These are phyloP conservation scores for Drosophila paranaensis DNA, from an alignment of 2,888 invertebrate species.

Conservation along the genomic window DNA sequence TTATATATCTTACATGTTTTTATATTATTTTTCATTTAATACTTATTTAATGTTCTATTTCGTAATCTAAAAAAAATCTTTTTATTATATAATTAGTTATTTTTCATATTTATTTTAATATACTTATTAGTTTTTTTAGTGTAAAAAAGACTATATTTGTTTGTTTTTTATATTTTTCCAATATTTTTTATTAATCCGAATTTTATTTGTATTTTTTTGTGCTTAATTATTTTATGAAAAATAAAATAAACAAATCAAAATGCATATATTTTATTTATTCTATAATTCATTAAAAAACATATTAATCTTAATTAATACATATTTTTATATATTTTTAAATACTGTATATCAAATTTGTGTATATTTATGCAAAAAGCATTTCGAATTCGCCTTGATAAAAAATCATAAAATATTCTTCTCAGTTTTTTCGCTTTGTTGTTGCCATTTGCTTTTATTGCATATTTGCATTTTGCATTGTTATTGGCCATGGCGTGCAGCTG, in stretches of 20 bases:
- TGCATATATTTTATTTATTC: neutral
- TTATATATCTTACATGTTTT: neutral
- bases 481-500: conserved; percentile 51
- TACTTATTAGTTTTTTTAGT: neutral
- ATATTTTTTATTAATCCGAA: too few relatives aligned
- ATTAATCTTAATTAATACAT: neutral
- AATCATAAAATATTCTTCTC: conserved; percentile 7
- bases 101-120: neutral
- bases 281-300: neutral
- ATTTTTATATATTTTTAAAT: neutral
- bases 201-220: too few relatives aligned
- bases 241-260: too few relatives aligned
- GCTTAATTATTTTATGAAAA: too few relatives aligned
- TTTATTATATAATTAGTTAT: too few relatives aligned
- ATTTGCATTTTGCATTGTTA: conserved; percentile 77
- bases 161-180: too few relatives aligned
- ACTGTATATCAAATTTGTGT: neutral
- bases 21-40: neutral
- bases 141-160: too few relatives aligned
- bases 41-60: neutral
- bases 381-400: conserved; percentile 1
- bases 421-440: conserved; percentile 26
- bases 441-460: conserved; percentile 70
- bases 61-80: too few relatives aligned
- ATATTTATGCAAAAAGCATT: conserved; percentile 26